Base-by-base conservation (phyloP, 2,888 invertebrate genomes). In the Drosophila neutralis region DNA sequence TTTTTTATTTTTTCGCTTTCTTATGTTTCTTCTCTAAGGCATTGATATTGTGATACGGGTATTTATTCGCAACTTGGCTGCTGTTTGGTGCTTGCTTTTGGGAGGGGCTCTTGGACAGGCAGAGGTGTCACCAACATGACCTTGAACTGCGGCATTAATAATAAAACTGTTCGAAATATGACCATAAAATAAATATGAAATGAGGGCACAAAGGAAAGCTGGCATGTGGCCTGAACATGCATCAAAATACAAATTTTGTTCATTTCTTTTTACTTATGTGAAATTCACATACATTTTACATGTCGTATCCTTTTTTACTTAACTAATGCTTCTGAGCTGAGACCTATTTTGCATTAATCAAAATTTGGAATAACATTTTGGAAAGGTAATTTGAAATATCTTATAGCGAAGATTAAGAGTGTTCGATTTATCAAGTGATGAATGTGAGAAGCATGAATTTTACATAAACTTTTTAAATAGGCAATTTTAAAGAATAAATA, bases 131-230 rank as follows among this genome's bases (percentile, higher is more conserved):
- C 57, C 40, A 49, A 57, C 71, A 63, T 67, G 87, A 71, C 89
- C 87, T 76, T 79, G 69, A 68, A 78, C 64, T 71, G 61, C 40
- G 63, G 64, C 82, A 69, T 70, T 68, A 76, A 84, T 79, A 89
- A 85, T 84, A 73, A 66, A 77, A 64, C 69, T 63, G 71, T 67
- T 67, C 57, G 61, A 78, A 75, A 74, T 68, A 68, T 68, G 62
- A 77, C 60, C 65, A 53, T 35, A 63, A 24, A 62, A 66, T 73
- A 69, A 53, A 69, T 56, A 65, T 52, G 35, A 33, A 56, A 64
- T 38, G 64, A 60, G 24, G 24, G 40, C 33, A 40, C 24, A 2
- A 35, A 52, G 70, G 27, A 49, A 52, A 51, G 40, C 53, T 52
- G 68, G 59, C 76, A 80, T 70, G 52, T 65, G 67, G 40, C 49